These are phyloP conservation scores for Tetranychus truncatus DNA, from an alignment of 2,888 invertebrate species.

Conservation along the genomic window DNA sequence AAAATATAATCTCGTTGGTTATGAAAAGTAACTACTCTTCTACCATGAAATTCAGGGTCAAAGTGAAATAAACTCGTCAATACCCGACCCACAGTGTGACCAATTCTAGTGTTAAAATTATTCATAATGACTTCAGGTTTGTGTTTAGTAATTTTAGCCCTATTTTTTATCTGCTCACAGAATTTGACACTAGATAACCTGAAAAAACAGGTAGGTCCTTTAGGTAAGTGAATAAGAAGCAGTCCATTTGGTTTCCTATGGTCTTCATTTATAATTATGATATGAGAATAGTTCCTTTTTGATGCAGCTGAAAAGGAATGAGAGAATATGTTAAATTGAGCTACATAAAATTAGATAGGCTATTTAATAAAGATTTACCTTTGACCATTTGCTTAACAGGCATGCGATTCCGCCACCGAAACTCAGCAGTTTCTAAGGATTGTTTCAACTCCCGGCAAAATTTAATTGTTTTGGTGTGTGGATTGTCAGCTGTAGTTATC, in stretches of 20 bases:
- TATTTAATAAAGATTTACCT: constrained; percentile 11
- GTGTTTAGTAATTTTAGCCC: constrained; percentile 43
- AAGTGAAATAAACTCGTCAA: constrained; percentile 83
- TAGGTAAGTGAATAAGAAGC: constrained; percentile 75
- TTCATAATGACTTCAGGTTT: constrained; percentile 86
- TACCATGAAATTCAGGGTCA: constrained; percentile 80
- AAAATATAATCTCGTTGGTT: constrained; percentile 98
- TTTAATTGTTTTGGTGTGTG: constrained; percentile 63
- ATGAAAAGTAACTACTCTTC: constrained; percentile 87
- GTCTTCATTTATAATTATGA: constrained; percentile 84
- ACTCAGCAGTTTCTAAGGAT: constrained; percentile 76
- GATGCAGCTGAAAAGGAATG: constrained; percentile 43
- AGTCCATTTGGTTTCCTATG: constrained; percentile 74
- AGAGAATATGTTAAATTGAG: neutral
- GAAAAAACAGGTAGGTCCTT: constrained; percentile 92
- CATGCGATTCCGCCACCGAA: constrained; percentile 65
- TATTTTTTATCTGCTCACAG: constrained; percentile 54
- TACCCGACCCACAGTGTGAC: constrained; percentile 74
- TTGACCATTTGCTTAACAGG: constrained; percentile 81
- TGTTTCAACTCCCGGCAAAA: constrained; percentile 77
- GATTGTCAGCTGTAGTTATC: constrained; percentile 86
- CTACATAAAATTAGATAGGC: neutral
- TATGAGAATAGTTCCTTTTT: constrained; percentile 58
- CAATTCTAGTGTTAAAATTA: constrained; percentile 85
- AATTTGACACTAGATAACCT: constrained; percentile 77